Conservation (phyloP, 2,113 vertebrate genomes). For the Kobus ellipsiprymnus region DNA sequence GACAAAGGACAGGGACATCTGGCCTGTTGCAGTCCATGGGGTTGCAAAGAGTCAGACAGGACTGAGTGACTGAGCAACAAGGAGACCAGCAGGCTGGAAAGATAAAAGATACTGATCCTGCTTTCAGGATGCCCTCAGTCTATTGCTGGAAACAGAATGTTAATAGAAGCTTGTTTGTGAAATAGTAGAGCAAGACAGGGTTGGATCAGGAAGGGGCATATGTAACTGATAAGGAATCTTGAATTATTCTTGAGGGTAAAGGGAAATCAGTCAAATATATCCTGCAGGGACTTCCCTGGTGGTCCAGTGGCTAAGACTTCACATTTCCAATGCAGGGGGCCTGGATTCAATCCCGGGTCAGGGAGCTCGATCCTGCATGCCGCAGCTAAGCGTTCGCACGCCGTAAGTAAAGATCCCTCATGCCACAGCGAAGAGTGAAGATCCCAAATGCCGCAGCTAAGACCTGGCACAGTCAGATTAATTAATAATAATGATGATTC, state of each 20-base stretch:
- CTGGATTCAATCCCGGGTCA: background rate
- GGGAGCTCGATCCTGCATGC: background rate
- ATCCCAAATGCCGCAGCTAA: background rate
- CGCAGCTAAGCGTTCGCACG: accelerated
- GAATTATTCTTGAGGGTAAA: background rate
- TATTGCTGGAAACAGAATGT: background rate
- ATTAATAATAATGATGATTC: background rate
- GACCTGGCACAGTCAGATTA: background rate
- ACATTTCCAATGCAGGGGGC: background rate
- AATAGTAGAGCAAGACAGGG: background rate
- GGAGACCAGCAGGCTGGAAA: background rate
- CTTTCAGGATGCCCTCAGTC: background rate
- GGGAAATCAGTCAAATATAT: background rate
- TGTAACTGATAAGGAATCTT: background rate
- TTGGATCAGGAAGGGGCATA: background rate
- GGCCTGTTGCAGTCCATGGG: background rate
- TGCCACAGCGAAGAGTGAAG: background rate
- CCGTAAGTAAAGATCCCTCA: background rate
- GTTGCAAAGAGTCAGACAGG: background rate
- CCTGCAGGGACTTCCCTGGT: background rate
- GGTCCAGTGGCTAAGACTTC: background rate
- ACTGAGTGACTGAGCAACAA: background rate
- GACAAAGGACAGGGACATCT: background rate
- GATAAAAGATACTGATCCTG: background rate
- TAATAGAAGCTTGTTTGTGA: background rate